phyloP scores from a whole-genome alignment of 2,797 vertebrate genomes.

The Microhierax caerulescens region DNA sequence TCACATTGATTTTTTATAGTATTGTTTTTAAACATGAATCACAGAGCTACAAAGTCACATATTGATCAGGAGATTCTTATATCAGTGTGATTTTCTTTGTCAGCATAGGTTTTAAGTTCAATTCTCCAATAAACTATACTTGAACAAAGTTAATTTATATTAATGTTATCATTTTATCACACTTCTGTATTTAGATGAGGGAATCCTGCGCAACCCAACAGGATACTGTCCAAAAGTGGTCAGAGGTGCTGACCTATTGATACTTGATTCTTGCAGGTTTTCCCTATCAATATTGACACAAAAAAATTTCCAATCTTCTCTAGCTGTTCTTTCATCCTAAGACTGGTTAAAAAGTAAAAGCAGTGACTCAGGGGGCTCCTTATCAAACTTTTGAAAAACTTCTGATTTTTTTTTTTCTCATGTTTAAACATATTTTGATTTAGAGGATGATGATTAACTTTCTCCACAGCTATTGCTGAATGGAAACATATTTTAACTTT shows the following conservation, averaged over 20 bases:
- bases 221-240: background rate
- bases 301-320: background rate
- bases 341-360: background rate
- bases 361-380: background rate
- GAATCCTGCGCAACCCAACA: background rate
- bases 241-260: background rate
- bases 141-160: background rate
- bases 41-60: background rate
- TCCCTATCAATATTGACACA: background rate
- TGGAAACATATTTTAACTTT: background rate
- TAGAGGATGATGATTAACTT: background rate
- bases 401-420: too few species aligned
- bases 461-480: background rate
- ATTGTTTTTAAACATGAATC: background rate
- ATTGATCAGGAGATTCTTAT: background rate
- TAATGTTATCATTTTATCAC: background rate
- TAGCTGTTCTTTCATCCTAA: background rate
- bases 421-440: rapidly evolving
- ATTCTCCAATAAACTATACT: background rate
- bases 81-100: background rate
- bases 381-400: background rate
- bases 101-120: background rate
- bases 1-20: background rate
- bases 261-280: background rate
- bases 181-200: background rate